These are phyloP conservation scores for Coleophora deauratella DNA, from an alignment of 2,888 invertebrate species.

Conservation along the genomic window DNA sequence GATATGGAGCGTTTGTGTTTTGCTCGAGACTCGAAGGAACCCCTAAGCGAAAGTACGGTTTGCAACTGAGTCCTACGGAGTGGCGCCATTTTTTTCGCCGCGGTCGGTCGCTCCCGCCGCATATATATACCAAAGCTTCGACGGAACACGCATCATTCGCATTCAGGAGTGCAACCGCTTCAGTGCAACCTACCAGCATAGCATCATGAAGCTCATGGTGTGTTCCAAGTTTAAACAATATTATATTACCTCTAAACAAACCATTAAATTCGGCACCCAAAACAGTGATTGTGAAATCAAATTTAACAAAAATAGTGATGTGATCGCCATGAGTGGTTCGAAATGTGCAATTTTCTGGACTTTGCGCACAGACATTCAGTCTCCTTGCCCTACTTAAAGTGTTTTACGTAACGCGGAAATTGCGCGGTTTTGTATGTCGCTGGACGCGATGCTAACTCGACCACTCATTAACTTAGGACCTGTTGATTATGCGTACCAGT, in stretches of 20 bases:
- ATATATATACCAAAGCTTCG: slow-evolving; percentile 66
- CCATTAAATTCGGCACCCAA: not conserved
- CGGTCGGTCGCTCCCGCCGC: slow-evolving; percentile 55
- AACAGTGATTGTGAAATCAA: slow-evolving; percentile 2
- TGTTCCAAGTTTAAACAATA: slow-evolving; percentile 31
- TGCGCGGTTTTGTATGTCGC: slow-evolving; percentile 39
- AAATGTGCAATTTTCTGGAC: slow-evolving; percentile 18
- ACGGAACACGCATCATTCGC: slow-evolving; percentile 69
- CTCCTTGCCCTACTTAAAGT: slow-evolving; percentile 34
- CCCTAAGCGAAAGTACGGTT: slow-evolving; percentile 65
- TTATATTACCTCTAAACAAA: slow-evolving; percentile 12
- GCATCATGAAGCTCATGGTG: slow-evolving; percentile 74
- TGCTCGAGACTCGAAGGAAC: slow-evolving; percentile 32
- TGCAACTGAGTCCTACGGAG: slow-evolving; percentile 61
- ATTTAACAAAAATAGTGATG: slow-evolving; percentile 29
- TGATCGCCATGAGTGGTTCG: slow-evolving; percentile 8
- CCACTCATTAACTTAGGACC: slow-evolving; percentile 38
- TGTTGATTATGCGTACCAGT: slow-evolving; percentile 40
- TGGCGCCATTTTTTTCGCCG: slow-evolving; percentile 60
- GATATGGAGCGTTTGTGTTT: slow-evolving; percentile 57
- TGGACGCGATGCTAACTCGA: slow-evolving; percentile 30
- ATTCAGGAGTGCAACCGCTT: slow-evolving; percentile 71
- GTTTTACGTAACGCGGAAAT: slow-evolving; percentile 48
- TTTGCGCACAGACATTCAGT: slow-evolving; percentile 24
- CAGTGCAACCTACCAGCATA: slow-evolving; percentile 68